Evolutionary conservation across 2,888 invertebrate species (phyloP).

Genomic region (Pammene fasciana): DNA sequence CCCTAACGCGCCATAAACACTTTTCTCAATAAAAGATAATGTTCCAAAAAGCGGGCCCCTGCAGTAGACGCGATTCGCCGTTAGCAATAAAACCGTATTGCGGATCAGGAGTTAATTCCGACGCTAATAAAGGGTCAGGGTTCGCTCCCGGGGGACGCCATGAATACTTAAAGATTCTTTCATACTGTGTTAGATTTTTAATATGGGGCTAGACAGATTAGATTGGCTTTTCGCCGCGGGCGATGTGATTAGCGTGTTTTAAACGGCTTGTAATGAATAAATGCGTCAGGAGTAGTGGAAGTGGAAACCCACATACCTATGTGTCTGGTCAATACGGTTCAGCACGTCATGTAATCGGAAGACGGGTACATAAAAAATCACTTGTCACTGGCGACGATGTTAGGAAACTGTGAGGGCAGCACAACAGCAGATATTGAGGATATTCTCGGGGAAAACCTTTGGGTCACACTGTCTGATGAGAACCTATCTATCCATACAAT

Average conservation of each 20-base stretch:
- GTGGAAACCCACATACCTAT: no score
- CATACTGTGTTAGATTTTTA: conserved; percentile 29
- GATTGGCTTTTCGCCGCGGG: conserved; percentile 19
- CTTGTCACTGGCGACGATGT: no score
- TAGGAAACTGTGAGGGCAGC: no score
- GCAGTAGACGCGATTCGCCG: conserved; percentile 14
- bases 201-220: conserved; percentile 24
- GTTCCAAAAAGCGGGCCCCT: conserved; percentile 36
- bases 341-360: no score
- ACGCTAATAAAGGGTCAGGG: conserved; percentile 36
- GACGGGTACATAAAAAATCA: no score
- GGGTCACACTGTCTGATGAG: no score
- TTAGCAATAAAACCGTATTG: conserved; percentile 39
- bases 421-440: no score
- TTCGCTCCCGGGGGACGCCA: conserved; percentile 24
- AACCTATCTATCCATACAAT: no score
- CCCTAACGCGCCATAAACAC: conserved; percentile 40
- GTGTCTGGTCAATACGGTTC: no score
- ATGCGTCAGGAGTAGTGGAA: neutral
- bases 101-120: conserved; percentile 35
- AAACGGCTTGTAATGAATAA: neutral
- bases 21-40: conserved; percentile 45
- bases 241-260: conserved; percentile 10
- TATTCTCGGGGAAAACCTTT: no score
- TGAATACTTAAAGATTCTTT: conserved; percentile 38